Conservation (phyloP, 2,113 vertebrate genomes). For the Callocephalon fimbriatum region DNA sequence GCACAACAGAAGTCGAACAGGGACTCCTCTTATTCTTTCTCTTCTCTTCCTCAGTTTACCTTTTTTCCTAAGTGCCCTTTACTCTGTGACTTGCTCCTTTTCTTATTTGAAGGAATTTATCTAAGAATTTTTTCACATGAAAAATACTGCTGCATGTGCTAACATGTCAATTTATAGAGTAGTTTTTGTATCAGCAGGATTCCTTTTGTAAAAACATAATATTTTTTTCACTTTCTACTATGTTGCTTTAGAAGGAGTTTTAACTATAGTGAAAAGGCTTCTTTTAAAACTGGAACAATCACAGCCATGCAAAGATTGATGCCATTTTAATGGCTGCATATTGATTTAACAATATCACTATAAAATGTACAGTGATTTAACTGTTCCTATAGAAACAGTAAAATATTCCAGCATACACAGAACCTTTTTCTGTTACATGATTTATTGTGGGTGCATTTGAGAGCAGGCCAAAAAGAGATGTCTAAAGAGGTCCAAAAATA, state of each 20-base stretch:
- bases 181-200: not conserved
- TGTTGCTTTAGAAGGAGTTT: not conserved
- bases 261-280: not conserved
- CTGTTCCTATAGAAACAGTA: not conserved
- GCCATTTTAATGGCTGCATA: not conserved
- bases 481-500: not conserved
- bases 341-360: not conserved
- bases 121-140: not conserved
- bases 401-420: not conserved
- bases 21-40: not conserved
- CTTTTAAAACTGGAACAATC: not conserved
- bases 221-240: not conserved
- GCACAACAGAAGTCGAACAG: not conserved
- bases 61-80: not conserved
- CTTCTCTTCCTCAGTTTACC: not conserved
- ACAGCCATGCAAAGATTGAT: not conserved
- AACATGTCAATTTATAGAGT: not conserved
- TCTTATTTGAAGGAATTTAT: not conserved
- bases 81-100: not conserved
- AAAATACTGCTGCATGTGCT: not conserved
- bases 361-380: not conserved
- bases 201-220: not conserved
- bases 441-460: not conserved
- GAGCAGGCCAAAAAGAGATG: not conserved
- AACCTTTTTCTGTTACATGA: not conserved